Conservation (phyloP, 2,797 vertebrate genomes). For the Tiaroga cobitis region DNA sequence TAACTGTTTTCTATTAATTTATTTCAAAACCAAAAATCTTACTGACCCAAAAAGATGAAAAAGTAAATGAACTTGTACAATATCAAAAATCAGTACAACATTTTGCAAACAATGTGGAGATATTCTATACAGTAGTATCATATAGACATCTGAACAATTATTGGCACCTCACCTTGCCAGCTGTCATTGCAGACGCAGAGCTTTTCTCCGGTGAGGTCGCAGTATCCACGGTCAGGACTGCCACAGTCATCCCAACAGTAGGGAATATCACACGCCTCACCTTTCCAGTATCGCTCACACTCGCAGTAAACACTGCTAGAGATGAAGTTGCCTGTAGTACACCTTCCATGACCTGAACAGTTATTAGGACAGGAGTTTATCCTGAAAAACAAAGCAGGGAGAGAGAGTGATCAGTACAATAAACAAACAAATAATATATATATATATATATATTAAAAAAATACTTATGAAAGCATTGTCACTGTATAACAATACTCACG, state of each 20-base stretch:
- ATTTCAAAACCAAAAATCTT: neutral
- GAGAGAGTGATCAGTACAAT: neutral
- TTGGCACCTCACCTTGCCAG: slow-evolving; percentile 89
- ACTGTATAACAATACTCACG: slow-evolving; percentile 82
- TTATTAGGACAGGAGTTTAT: slow-evolving; percentile 91
- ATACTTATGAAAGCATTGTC: neutral
- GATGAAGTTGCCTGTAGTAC: slow-evolving; percentile 58
- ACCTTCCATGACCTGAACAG: slow-evolving; percentile 36
- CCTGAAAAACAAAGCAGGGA: slow-evolving; percentile 69
- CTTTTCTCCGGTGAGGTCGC: slow-evolving; percentile 96
- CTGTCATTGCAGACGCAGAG: slow-evolving; percentile 97
- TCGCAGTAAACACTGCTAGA: slow-evolving; percentile 76
- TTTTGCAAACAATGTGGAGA: neutral
- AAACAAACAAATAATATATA: neutral
- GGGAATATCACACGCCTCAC: slow-evolving; percentile 94
- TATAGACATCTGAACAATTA: neutral
- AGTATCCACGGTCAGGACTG: slow-evolving; percentile 96
- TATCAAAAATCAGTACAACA: neutral
- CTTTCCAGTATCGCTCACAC: slow-evolving; percentile 91
- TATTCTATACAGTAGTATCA: neutral
- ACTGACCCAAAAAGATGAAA: neutral
- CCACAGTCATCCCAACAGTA: slow-evolving; percentile 97
- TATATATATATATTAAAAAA: neutral
- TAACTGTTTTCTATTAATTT: too few species aligned
- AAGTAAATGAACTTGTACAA: neutral